Evolutionary conservation across 1,140 invertebrate genomes (phyloP).

Genomic region (Apis florea): DNA sequence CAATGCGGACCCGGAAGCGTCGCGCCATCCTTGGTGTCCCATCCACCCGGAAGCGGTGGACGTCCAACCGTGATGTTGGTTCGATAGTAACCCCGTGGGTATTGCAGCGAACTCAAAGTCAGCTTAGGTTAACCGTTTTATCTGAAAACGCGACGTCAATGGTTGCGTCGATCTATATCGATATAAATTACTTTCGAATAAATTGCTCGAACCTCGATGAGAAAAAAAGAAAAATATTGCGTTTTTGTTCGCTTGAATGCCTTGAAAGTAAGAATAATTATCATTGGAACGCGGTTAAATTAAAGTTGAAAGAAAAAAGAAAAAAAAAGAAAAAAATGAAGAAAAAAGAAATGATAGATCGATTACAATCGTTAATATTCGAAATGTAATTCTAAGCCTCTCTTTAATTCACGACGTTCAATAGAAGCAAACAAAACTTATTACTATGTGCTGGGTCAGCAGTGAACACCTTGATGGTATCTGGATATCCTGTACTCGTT

Average conservation of each 20-base stretch:
- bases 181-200: background rate
- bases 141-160: constrained; percentile 58
- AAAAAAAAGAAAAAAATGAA: no score
- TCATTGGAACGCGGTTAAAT: no score
- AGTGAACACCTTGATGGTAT: constrained; percentile 71
- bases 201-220: background rate
- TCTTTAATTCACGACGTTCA: constrained; percentile 18
- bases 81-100: constrained; percentile 75
- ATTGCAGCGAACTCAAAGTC: constrained; percentile 63
- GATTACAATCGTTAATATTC: background rate
- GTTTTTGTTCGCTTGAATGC: background rate
- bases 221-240: no score
- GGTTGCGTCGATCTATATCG: constrained; percentile 33
- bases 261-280: background rate
- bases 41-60: constrained; percentile 78
- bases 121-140: constrained; percentile 67
- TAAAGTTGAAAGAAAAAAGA: no score
- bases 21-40: constrained; percentile 76
- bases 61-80: constrained; percentile 80
- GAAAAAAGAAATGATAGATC: background rate
- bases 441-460: constrained; percentile 73
- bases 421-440: constrained; percentile 61
- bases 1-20: constrained; percentile 75
- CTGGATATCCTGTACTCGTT: constrained; percentile 58
- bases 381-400: background rate